These are phyloP conservation scores for Sebastolobus altivelis DNA, from an alignment of 2,797 vertebrate genomes.

Conservation along the genomic window DNA sequence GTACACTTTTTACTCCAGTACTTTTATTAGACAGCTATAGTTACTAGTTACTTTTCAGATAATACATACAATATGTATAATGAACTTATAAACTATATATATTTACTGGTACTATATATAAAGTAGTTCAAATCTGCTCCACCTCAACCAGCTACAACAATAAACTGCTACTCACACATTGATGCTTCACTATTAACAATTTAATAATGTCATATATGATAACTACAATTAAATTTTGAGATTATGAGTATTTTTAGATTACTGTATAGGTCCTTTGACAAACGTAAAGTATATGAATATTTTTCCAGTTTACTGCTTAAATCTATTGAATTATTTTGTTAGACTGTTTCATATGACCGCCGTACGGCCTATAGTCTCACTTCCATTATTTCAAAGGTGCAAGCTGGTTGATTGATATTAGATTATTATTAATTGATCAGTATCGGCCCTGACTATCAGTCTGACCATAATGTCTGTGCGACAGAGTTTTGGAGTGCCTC, in stretches of 20 bases:
- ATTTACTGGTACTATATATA: not conserved
- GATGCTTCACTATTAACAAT: not conserved
- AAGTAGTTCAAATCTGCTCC: not conserved
- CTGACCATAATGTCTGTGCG: constrained; percentile 3
- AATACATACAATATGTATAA: not conserved
- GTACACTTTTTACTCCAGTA: not conserved
- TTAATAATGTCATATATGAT: not conserved
- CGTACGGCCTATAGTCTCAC: not conserved
- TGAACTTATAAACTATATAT: not conserved
- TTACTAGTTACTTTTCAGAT: not conserved
- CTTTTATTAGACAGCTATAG: not conserved
- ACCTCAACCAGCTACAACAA: not conserved
- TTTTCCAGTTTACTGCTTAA: not conserved
- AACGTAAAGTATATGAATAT: not conserved
- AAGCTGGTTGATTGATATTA: not conserved
- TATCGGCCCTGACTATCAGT: not conserved
- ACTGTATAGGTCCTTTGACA: not conserved
- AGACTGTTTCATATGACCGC: not conserved
- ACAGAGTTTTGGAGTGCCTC: not conserved
- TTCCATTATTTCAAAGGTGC: not conserved
- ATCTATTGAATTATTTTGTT: not conserved
- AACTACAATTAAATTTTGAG: not conserved
- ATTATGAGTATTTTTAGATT: not conserved
- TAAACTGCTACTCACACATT: not conserved
- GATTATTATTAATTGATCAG: not conserved